phyloP scores from a whole-genome alignment of 2,113 vertebrate species.

The Syngnathoides biaculeatus region DNA sequence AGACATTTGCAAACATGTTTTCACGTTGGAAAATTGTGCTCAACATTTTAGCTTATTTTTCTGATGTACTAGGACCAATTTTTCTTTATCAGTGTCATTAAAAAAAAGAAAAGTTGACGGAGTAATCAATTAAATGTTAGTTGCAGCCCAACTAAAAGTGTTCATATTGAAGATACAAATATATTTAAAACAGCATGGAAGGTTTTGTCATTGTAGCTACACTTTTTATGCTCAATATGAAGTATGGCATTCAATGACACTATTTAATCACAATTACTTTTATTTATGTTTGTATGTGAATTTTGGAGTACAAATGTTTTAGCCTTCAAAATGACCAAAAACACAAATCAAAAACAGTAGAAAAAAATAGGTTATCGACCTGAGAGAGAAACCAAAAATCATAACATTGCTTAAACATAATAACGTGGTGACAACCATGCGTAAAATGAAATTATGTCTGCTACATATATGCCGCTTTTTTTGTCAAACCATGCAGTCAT shows the following conservation, averaged over 20 bases:
- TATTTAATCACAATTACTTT: constrained; percentile 60
- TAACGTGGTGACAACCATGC: constrained; percentile 55
- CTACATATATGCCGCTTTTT: constrained; percentile 68
- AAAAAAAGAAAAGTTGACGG: too few relatives aligned
- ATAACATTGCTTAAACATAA: constrained; percentile 57
- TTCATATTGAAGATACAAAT: background rate
- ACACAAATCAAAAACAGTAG: constrained; percentile 62
- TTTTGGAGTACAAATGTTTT: constrained; percentile 69
- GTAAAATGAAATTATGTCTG: constrained; percentile 56
- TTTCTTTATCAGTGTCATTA: too few relatives aligned
- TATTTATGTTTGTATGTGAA: constrained; percentile 68
- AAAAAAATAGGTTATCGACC: constrained; percentile 65
- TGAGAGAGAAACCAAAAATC: constrained; percentile 67
- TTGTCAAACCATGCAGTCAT: constrained; percentile 62
- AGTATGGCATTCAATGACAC: background rate
- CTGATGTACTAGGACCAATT: too few relatives aligned
- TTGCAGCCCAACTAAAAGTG: background rate
- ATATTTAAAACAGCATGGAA: too few relatives aligned
- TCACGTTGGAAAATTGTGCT: too few relatives aligned
- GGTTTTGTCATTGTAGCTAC: background rate
- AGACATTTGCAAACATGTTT: too few relatives aligned
- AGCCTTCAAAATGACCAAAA: constrained; percentile 61
- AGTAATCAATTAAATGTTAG: background rate
- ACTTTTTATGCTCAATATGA: background rate
- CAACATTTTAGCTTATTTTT: too few relatives aligned